Evolutionary conservation across 2,113 vertebrate species (phyloP), one percentile per base, ranked within the genome.

Genomic region (Cisticola juncidis): DNA sequence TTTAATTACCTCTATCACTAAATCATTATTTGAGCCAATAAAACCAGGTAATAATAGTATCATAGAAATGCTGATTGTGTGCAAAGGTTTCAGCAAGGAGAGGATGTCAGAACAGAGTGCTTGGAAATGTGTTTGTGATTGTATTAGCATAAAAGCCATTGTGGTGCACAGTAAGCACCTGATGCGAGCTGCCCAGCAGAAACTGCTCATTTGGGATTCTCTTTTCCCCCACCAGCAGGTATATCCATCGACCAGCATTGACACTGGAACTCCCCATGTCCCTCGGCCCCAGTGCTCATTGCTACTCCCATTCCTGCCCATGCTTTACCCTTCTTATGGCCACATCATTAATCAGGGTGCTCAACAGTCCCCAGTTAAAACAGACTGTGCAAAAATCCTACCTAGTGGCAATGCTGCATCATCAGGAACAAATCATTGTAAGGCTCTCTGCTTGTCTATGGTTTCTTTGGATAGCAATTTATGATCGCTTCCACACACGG

Each of bases 391-490:
- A 89, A 40, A 81, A 89, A 36, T 70, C 7, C 62, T 78, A 74
- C 68, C n/a, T 74, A 78, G 61, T 0, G 0, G 77, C 65, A 44
- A 5, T 29, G 48, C 84, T 66, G 69, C 47, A n/a, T 36, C 71
- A 38, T 24, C 54, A 56, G 44, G 45, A 64, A 48, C 80, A 60
- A 79, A 92, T 83, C 65, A 15, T 7, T 33, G n/a, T 14, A 7
- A 84, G n/a, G 57, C 73, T 29, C 53, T 79, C 76, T 28, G 44
- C 40, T 81, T 57, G 69, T 61, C 84, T 92, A 77, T 53, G 76
- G 36, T 92, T 92, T 73, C 77, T 84, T 57, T 81, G 80, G 68
- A 35, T 16, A 87, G 71, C 57, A 81, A 87, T 95, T 90, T 92
- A 78, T 36, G 62, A 40, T 44, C 51, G 36, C 40, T 86, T 92